Conservation (phyloP, 1,140 invertebrate species). For the Colletes gigas region DNA sequence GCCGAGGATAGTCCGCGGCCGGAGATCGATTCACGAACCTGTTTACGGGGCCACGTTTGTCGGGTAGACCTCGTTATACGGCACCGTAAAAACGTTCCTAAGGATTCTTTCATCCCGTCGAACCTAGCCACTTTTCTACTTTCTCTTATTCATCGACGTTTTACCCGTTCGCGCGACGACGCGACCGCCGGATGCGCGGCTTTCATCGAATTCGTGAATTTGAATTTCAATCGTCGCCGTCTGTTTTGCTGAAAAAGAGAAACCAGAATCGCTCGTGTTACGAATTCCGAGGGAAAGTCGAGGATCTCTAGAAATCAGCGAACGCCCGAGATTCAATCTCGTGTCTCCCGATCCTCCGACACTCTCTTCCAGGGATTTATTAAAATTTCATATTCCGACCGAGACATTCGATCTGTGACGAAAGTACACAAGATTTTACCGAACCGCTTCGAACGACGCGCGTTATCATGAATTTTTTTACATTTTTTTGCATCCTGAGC, state of each 20-base stretch:
- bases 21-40: slow-evolving; percentile 40
- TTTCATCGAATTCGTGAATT: neutral
- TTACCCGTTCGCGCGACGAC: neutral
- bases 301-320: no score
- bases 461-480: no score
- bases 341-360: no score
- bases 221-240: neutral
- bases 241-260: neutral
- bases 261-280: neutral
- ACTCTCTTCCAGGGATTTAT: no score
- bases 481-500: no score
- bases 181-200: no score
- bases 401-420: no score
- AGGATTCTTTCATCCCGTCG: neutral
- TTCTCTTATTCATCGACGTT: slow-evolving; percentile 17
- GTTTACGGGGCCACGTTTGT: slow-evolving; percentile 25
- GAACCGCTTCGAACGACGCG: no score
- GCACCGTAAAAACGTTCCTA: neutral
- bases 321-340: no score
- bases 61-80: neutral
- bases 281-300: no score
- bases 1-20: slow-evolving; percentile 3
- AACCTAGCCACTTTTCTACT: neutral
- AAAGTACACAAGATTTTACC: no score
- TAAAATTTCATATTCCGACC: no score